Evolutionary conservation across 2,888 invertebrate genomes (phyloP).

Genomic region (Yponomeuta cagnagella): DNA sequence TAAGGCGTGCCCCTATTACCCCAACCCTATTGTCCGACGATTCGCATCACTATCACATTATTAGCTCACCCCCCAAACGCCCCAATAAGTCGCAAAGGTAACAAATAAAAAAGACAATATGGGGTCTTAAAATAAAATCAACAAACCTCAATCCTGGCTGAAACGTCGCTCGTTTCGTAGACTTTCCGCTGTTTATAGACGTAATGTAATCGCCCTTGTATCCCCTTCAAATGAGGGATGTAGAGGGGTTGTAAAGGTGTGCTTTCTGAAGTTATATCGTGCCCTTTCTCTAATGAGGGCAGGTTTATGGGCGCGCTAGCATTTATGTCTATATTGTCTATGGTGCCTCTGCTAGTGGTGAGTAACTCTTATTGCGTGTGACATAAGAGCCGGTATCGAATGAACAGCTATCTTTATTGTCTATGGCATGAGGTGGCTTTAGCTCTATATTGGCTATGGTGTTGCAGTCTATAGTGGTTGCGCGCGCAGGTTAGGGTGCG

Average conservation of each 20-base stretch:
- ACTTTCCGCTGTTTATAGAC: background rate
- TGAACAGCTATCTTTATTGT: background rate
- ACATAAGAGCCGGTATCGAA: background rate
- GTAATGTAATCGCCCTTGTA: background rate
- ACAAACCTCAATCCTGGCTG: constrained; percentile 39
- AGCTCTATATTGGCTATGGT: constrained; percentile 45
- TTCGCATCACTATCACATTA: constrained; percentile 32
- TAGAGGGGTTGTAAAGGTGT: constrained; percentile 62
- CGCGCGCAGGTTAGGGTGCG: constrained; percentile 62
- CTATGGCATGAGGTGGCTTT: constrained; percentile 29
- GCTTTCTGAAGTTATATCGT: constrained; percentile 52
- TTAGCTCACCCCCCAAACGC: constrained; percentile 32
- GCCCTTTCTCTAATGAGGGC: constrained; percentile 70
- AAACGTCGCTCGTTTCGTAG: background rate
- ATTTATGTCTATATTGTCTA: constrained; percentile 61
- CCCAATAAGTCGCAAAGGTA: constrained; percentile 41
- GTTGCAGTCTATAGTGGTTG: constrained; percentile 31
- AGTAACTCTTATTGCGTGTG: background rate
- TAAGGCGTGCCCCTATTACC: constrained; percentile 49
- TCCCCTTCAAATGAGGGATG: constrained; percentile 51
- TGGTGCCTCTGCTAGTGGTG: background rate
- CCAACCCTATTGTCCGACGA: constrained; percentile 41
- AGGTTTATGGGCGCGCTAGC: constrained; percentile 61
- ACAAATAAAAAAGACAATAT: constrained; percentile 52
- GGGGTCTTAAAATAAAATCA: constrained; percentile 67